These are phyloP conservation scores for Argopecten irradians DNA, from an alignment of 1,140 invertebrate species.

Conservation along the genomic window DNA sequence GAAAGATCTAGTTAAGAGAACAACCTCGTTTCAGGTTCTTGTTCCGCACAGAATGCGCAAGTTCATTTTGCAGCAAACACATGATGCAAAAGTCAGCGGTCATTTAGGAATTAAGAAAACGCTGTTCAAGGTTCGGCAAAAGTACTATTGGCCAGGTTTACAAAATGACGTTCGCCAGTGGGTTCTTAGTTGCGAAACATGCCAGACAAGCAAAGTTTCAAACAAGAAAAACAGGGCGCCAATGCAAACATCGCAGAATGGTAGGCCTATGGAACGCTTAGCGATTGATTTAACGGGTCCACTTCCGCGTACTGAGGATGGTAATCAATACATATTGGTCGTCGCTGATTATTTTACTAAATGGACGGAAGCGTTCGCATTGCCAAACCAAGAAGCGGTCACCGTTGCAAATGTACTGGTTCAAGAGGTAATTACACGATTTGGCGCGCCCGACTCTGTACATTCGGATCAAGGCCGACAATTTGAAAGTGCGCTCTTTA, in stretches of 20 bases:
- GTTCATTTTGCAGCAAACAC: neutral
- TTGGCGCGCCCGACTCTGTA: constrained; percentile 72
- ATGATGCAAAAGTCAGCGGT: constrained; percentile 13
- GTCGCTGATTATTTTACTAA: constrained; percentile 62
- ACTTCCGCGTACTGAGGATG: constrained; percentile 17
- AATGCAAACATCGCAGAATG: neutral
- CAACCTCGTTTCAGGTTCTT: neutral
- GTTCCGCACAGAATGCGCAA: neutral
- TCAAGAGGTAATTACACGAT: constrained; percentile 65
- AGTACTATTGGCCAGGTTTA: neutral
- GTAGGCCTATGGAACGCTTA: constrained; percentile 40
- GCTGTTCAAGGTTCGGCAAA: neutral
- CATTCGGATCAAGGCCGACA: constrained; percentile 72
- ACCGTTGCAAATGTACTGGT: constrained; percentile 71
- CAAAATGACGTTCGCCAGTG: constrained; percentile 8
- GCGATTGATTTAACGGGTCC: constrained; percentile 42
- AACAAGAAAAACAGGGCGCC: neutral
- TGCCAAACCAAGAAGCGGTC: constrained; percentile 55
- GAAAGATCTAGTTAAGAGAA: neutral
- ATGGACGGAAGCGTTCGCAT: constrained; percentile 56
- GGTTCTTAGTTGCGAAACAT: neutral
- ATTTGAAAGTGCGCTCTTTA: constrained; percentile 46
- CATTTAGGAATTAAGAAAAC: constrained; percentile 33
- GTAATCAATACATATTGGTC: constrained; percentile 63
- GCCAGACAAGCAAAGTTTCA: neutral